Conservation (phyloP, 2,888 invertebrate genomes). For the Lycocerus yunnanus region DNA sequence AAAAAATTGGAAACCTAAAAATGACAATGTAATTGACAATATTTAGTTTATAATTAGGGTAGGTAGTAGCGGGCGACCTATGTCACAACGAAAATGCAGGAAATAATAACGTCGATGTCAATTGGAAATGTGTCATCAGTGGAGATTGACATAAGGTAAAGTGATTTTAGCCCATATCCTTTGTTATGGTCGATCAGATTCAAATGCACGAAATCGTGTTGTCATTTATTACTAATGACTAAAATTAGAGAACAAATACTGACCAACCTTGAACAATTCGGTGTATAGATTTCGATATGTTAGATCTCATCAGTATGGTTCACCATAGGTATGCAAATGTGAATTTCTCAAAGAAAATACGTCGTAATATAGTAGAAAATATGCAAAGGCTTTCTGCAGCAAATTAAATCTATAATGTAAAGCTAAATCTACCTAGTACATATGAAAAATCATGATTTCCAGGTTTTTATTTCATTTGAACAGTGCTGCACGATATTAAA, state of each 20-base stretch:
- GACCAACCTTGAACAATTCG: neutral
- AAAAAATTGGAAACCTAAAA: neutral
- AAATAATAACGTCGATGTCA: conserved; percentile 2
- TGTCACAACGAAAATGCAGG: neutral
- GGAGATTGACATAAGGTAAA: neutral
- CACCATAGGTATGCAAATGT: too few species aligned
- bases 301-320: neutral
- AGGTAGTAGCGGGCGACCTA: neutral
- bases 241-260: neutral
- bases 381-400: too few species aligned
- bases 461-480: neutral
- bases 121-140: neutral
- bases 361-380: too few species aligned
- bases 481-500: neutral
- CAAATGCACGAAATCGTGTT: neutral
- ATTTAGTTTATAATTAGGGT: neutral
- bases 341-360: too few species aligned
- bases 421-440: too few species aligned
- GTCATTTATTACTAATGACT: neutral
- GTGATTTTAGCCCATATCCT: neutral
- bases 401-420: too few species aligned
- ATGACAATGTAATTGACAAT: neutral
- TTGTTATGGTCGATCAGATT: neutral
- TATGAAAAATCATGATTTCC: neutral
- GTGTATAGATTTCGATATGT: neutral